Evolutionary conservation across 2,113 vertebrate genomes (phyloP).

Genomic region (Asarcornis scutulata): DNA sequence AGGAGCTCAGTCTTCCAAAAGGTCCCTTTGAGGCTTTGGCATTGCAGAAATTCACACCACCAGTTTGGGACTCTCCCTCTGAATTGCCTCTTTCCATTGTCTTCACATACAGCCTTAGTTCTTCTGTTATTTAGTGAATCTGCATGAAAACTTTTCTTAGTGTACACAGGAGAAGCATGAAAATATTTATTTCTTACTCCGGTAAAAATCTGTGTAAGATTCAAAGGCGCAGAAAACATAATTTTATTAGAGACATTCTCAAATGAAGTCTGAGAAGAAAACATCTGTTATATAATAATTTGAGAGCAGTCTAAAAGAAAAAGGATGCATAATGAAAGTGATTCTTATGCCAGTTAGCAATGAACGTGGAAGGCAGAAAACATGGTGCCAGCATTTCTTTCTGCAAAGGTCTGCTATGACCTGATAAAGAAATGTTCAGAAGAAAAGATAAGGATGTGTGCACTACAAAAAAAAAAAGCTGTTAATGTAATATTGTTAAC

Average conservation of each 20-base stretch:
- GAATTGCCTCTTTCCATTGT: not conserved
- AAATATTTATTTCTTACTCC: not conserved
- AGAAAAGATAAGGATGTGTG: conserved; percentile 1
- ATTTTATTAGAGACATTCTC: not conserved
- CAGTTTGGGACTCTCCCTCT: not conserved
- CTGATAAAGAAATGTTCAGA: conserved; percentile 32
- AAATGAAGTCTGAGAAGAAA: not conserved
- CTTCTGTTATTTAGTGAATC: not conserved
- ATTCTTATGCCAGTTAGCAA: not conserved
- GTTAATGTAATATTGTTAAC: not conserved
- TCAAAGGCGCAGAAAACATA: not conserved
- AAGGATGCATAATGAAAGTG: not conserved
- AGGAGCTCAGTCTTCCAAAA: not conserved
- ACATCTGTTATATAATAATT: not conserved
- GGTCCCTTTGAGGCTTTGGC: not conserved
- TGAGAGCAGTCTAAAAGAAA: not conserved
- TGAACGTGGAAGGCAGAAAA: not conserved
- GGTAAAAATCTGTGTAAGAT: not conserved
- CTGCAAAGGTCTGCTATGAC: not conserved
- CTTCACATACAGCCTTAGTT: not conserved
- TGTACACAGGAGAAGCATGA: not conserved
- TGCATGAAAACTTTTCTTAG: not conserved
- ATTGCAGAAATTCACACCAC: not conserved
- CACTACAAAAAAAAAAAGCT: not conserved
- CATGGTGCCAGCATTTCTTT: not conserved